Conservation (phyloP, 2,888 invertebrate species). For the Branchellion lobata region DNA sequence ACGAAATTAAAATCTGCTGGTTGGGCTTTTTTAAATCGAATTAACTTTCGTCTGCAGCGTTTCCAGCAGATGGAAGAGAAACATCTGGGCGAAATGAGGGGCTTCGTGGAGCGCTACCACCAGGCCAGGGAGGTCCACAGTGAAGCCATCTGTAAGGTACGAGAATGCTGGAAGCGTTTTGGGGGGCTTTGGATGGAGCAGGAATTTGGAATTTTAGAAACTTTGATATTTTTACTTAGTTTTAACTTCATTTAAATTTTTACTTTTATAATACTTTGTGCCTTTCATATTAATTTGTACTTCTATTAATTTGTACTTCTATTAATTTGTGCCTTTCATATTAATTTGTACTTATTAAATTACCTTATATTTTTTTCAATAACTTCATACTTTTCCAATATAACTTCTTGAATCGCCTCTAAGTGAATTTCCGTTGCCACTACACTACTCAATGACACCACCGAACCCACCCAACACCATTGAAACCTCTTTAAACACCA, state of each 20-base stretch:
- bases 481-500: too few relatives aligned
- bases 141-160: slow-evolving; percentile 84
- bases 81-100: slow-evolving; percentile 90
- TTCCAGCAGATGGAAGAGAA: slow-evolving; percentile 92
- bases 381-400: not conserved
- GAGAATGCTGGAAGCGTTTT: slow-evolving; percentile 63
- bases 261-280: not conserved
- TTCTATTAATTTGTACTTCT: too few relatives aligned
- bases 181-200: too few relatives aligned
- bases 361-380: not conserved
- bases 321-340: too few relatives aligned
- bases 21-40: too few relatives aligned
- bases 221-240: too few relatives aligned
- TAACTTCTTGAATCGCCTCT: too few relatives aligned
- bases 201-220: too few relatives aligned
- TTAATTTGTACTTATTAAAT: not conserved
- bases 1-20: too few relatives aligned
- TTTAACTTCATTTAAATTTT: not conserved
- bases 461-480: too few relatives aligned
- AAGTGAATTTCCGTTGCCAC: too few relatives aligned
- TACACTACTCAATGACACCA: too few relatives aligned
- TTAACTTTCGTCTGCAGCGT: slow-evolving; percentile 59
- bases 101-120: slow-evolving; percentile 84
- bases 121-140: slow-evolving; percentile 75
- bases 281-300: not conserved